Base-by-base conservation (phyloP, 2,113 vertebrate species). In the Neomonachus schauinslandi region DNA sequence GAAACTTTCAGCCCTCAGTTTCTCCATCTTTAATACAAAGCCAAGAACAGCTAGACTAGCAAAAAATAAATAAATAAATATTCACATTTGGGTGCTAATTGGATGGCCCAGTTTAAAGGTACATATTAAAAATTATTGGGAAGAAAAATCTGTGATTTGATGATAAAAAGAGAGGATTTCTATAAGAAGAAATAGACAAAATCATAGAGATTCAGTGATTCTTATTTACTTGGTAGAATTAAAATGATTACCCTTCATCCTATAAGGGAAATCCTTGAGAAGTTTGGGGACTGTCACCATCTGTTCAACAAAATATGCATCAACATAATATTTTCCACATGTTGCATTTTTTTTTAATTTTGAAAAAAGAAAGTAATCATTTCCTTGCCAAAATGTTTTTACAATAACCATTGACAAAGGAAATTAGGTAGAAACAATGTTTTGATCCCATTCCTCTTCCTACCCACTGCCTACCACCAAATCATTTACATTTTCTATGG, bases 331-430 rank as follows among this genome's bases (percentile, higher is more conserved):
- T 89, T 98, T 97, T 97, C 94, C 77, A 81, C 96, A 93, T 96
- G 91, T 94, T 95, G 80, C 6, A 18, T 59, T 67, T 71, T 89
- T 96, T 96, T 84, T 69, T 5, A 51, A 86, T 98, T 98, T 97
- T 96, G 63, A 96, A 96, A 96, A 94, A 69, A 95, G 59, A 93
- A 97, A 97, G 98, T 97, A 97, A 97, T 97, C 67, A 96, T 96
- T 91, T 88, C 72, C 89, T 92, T 95, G 80, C 69, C 80, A 89
- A 94, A 96, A 95, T 90, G 83, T 84, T 96, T 76, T 96, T 79
- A 90, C 16, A 84, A 63, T 81, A 93, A 97, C 69, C 59, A 94
- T 81, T 59, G 69, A 93, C 67, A 83, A 74, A 84, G 28, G 74
- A 96, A 91, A 74, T 95, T 49, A 55, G 13, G 51, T 71, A 69